phyloP scores from a whole-genome alignment of 30 jellyfish, hydroid and myxozoan genomes.

The Rhopilema esculentum region DNA sequence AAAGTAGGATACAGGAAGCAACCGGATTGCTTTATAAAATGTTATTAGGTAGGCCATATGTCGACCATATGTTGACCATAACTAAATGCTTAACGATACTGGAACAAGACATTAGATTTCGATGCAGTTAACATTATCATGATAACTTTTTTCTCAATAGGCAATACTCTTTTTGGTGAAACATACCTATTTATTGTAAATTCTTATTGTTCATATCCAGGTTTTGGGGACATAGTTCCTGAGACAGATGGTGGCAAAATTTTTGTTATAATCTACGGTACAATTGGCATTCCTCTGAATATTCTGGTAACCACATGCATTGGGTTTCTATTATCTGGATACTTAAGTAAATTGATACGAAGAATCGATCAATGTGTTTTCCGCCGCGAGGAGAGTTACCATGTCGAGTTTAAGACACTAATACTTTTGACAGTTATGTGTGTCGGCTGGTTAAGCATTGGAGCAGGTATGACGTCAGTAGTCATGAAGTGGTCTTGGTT shows the following conservation, averaged over 20 bases:
- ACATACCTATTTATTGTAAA: no score
- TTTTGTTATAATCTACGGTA: constrained; percentile 28
- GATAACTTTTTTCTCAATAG: no score
- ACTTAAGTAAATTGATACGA: constrained; percentile 17
- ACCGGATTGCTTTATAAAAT: no score
- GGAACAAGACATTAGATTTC: no score
- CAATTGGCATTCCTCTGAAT: constrained; percentile 52
- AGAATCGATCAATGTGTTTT: constrained; percentile 11
- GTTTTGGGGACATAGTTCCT: constrained; percentile 55
- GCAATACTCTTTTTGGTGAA: no score
- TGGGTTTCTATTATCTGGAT: constrained; percentile 41
- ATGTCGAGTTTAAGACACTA: constrained; percentile 28
- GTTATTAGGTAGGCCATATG: no score
- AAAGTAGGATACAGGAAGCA: no score
- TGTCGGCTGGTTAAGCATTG: constrained; percentile 22
- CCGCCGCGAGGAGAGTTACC: neutral
- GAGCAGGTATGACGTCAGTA: constrained; percentile 13
- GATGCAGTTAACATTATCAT: no score
- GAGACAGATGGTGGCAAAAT: constrained; percentile 51
- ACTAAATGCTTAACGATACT: no score
- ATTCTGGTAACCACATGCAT: constrained; percentile 31
- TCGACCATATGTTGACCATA: no score
- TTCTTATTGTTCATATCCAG: no score
- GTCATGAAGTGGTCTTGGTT: constrained; percentile 52
- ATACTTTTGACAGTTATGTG: constrained; percentile 1